A percentile compares a stretch with the other conserved stretches of the same genome.
Evolutionary conservation across 2,113 vertebrate genomes (phyloP).

Genomic region (Erythrocercus mccallii): DNA sequence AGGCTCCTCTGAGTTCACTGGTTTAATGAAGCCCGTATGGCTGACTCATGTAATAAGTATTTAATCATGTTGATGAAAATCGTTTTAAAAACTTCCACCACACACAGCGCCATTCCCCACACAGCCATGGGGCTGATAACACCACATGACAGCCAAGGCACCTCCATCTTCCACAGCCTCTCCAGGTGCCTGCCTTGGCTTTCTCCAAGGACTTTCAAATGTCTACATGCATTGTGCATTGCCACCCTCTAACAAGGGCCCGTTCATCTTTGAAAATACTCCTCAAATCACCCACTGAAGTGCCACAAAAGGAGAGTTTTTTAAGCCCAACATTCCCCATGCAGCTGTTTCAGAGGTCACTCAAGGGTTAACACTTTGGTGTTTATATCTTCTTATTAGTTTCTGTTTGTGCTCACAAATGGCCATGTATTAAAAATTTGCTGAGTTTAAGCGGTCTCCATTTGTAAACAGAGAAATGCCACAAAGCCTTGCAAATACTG

Average conservation of each 20-base stretch:
- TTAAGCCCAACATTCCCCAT: background rate
- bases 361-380: slow-evolving; percentile 14
- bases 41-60: slow-evolving; percentile 78
- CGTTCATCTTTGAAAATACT: background rate
- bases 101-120: slow-evolving; percentile 40
- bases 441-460: background rate
- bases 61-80: slow-evolving; percentile 76
- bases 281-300: background rate
- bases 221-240: accelerated
- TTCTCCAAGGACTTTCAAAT: background rate
- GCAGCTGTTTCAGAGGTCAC: slow-evolving; percentile 3
- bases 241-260: background rate
- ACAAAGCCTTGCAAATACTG: background rate
- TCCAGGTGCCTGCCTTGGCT: background rate
- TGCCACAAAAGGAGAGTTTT: background rate
- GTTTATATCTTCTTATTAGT: background rate
- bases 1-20: slow-evolving; percentile 67
- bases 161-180: background rate
- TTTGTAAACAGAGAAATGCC: background rate
- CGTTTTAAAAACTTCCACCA: slow-evolving; percentile 60
- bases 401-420: background rate
- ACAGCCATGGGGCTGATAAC: background rate
- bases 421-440: background rate
- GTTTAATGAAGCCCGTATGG: slow-evolving; percentile 74
- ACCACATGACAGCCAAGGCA: background rate